A percentile compares a stretch with the other conserved stretches of the same genome.
phyloP scores from a whole-genome alignment of 2,113 vertebrate species.

The Plecturocebus donacophilus region DNA sequence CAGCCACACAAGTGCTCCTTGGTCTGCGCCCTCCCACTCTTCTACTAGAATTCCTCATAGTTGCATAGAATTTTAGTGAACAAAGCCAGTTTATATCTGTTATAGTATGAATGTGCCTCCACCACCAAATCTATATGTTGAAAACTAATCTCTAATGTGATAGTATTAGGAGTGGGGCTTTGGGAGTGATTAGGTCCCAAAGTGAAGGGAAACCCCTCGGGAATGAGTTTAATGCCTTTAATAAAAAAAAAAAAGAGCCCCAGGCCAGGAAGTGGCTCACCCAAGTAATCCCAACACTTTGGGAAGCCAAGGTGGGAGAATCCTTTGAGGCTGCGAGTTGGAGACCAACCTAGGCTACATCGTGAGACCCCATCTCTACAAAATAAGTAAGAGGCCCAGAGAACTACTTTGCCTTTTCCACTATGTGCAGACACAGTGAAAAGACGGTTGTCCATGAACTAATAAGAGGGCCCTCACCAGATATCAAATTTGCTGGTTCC shows the following conservation, averaged over 20 bases:
- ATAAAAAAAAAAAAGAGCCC: background rate
- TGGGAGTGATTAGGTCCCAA: background rate
- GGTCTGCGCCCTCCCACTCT: background rate
- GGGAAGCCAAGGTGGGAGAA: too few relatives aligned
- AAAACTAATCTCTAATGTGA: background rate
- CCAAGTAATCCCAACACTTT: too few relatives aligned
- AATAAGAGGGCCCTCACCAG: background rate
- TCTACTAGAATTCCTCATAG: background rate
- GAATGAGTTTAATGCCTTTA: background rate
- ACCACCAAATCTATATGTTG: background rate
- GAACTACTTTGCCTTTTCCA: background rate
- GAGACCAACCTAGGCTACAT: too few relatives aligned
- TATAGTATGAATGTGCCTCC: background rate
- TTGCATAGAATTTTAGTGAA: constrained; percentile 17
- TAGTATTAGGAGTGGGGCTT: background rate
- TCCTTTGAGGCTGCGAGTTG: too few relatives aligned
- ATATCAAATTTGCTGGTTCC: background rate
- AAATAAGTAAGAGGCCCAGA: background rate
- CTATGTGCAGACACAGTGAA: background rate
- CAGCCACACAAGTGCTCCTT: background rate
- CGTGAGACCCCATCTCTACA: too few relatives aligned
- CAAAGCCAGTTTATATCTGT: background rate
- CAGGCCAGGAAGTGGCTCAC: too few relatives aligned
- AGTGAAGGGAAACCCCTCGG: background rate
- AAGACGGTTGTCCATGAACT: background rate